These are phyloP conservation scores for Syngnathus floridae DNA, from an alignment of 2,113 vertebrate genomes.

Conservation along the genomic window DNA sequence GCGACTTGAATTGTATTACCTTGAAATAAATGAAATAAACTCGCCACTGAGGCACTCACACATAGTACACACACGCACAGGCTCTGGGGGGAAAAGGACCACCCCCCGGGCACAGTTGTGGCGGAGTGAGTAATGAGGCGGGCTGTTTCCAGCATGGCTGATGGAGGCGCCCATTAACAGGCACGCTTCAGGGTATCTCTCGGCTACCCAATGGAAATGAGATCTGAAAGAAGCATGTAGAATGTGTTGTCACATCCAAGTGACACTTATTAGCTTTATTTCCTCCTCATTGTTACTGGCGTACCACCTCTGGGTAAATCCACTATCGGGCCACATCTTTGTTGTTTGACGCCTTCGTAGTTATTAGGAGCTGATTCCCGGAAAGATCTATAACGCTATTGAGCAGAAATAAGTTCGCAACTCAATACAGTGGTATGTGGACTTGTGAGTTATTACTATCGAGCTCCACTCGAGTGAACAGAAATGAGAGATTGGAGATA, in stretches of 20 bases:
- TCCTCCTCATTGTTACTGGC: slow-evolving; percentile 59
- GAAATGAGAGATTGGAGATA: neutral
- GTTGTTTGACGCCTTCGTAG: slow-evolving; percentile 21
- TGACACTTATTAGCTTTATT: slow-evolving; percentile 70
- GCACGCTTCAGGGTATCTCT: slow-evolving; percentile 67
- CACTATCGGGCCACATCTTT: slow-evolving; percentile 32
- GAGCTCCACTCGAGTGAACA: neutral
- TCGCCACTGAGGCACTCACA: neutral
- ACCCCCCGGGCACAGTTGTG: slow-evolving; percentile 63
- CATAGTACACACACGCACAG: neutral
- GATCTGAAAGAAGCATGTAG: slow-evolving; percentile 67
- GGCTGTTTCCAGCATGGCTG: slow-evolving; percentile 56
- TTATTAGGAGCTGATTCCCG: neutral
- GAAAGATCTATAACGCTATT: neutral
- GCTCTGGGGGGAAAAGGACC: slow-evolving; percentile 61
- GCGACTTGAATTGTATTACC: slow-evolving; percentile 8
- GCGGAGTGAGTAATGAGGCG: slow-evolving; percentile 68
- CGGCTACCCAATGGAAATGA: slow-evolving; percentile 62
- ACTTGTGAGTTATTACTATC: neutral
- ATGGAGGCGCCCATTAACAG: slow-evolving; percentile 68
- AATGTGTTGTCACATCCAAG: slow-evolving; percentile 72
- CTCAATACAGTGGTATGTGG: neutral
- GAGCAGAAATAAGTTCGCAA: neutral
- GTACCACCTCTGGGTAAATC: slow-evolving; percentile 60
- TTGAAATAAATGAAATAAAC: neutral